Evolutionary conservation across 2,113 vertebrate genomes (phyloP), one percentile per base, ranked within the genome.

Genomic region (Pangasianodon gigas): DNA sequence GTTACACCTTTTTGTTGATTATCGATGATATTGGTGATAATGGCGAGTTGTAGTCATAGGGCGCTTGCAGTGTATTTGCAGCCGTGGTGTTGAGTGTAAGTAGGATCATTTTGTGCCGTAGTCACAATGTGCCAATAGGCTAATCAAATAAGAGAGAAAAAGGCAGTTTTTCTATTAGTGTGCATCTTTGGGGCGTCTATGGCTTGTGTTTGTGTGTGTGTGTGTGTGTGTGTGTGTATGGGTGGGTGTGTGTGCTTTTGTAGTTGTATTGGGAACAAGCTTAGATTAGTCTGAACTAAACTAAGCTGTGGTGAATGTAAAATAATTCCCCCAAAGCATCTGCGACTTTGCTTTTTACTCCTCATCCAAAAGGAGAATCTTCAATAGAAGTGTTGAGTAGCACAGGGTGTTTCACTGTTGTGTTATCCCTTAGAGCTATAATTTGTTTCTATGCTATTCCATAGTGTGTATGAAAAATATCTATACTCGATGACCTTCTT

Each of bases 401-500:
- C 88, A 92, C 94, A 93, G 94, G 94, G 93, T 94, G 94, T 96
- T 94, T 91, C 92, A 91, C 91, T 92, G 91, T 92, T 95, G 95
- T 91, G 89, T 93, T 90, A 90, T 92, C 92, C 92, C 94, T 91
- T 93, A 92, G 94, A 93, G 80, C 60, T 21, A 62, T 89, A 62
- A 75, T 90, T 75, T 82, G 85, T 96, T 95, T 95, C 88, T 84
- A 93, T 93, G 94, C 92, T 95, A 91, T 94, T 94, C 91, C 92
- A 95, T 93, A 91, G 93, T 95, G 95, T 96, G 96, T 96, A 95
- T 95, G 94, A 96, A 95, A 93, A 95, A 80, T 32, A 95, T 95
- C 94, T 96, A 95, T 96, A 96, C 95, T 96, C 95, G 89, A 95
- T 95, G 75, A 95, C 88, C 88, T 94, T 96, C 95, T 96, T 96